Base-by-base conservation (phyloP, 2,888 invertebrate genomes). In the Parnassius apollo region DNA sequence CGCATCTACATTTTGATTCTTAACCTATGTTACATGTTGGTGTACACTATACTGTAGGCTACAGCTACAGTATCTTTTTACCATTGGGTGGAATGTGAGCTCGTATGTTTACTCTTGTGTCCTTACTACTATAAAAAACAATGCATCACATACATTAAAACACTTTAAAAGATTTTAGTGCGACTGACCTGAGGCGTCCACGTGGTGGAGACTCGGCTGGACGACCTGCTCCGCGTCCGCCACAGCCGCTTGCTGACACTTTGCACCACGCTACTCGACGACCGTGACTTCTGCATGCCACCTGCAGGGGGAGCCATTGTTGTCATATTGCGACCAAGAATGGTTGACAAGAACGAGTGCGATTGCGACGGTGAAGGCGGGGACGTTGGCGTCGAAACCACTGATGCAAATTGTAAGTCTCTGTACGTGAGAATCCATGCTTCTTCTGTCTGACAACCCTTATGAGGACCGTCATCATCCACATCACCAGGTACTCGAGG, bases 221-320 rank as follows among this genome's bases (percentile, higher is more conserved):
- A 95, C 78, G 96, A 96, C 80, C 97, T 96, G 72, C 96, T 96
- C 76, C 97, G 93, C 71, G 96, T 95, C 78, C 95, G 94, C 95
- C 96, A 97, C 79, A 97, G 95, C 85, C 96, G 95, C 91, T 96
- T 96, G 79, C 96, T 94, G 74, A 97, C 96, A 83, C 96, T 94
- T 82, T 96, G 96, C 81, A 96, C 95, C 82, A 97, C 96, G 90
- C 96, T 96, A 80, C 96, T 96, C 72, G 96, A 96, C 42, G 96
- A 96, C 85, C 97, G 96, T 77, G 96, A 97, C 92, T 97, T 97
- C 94, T 97, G 96, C 97, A 97, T 97, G 83, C 94, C 94, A 90
- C 94, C 94, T 90, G 93, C 86, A 76, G 92, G 83, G 66, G 83
- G 78, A 75, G 81, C 77, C 66, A 81, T 77, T 66, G 83, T 77